A percentile compares a stretch with the other conserved stretches of the same genome.
Conservation (phyloP, 2,113 vertebrate species). For the Megaceryle torquata region DNA sequence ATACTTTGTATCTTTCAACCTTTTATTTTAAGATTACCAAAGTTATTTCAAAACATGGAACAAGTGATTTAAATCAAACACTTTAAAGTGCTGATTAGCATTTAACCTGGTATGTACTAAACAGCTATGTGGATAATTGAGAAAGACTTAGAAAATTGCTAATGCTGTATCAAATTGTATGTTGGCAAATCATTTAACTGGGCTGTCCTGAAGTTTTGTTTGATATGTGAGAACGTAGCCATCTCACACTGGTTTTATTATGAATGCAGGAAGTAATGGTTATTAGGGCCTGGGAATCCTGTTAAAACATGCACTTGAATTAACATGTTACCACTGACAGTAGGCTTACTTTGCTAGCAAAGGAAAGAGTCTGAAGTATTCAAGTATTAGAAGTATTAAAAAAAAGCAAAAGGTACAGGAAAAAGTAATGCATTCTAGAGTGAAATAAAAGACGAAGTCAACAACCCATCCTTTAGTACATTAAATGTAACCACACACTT, state of each 20-base stretch:
- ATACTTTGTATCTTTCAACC: background rate
- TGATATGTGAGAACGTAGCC: conserved; percentile 46
- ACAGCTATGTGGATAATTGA: background rate
- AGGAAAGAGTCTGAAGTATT: background rate
- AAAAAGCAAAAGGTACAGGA: background rate
- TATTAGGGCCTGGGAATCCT: conserved; percentile 43
- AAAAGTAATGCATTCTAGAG: background rate
- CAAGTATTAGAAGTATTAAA: background rate
- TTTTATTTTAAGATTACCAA: background rate
- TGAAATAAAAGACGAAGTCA: background rate
- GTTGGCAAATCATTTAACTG: conserved; percentile 27
- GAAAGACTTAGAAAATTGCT: background rate
- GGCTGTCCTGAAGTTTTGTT: conserved; percentile 31
- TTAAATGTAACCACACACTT: background rate
- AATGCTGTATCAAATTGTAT: background rate
- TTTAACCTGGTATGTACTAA: background rate
- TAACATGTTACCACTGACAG: conserved; percentile 17
- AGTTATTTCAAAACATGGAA: background rate
- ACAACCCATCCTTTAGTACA: background rate
- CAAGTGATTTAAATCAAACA: background rate
- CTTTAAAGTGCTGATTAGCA: background rate
- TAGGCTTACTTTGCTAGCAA: background rate
- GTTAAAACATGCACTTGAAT: conserved; percentile 26
- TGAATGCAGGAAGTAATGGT: conserved; percentile 52
- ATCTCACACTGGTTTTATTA: conserved; percentile 48